Base-by-base conservation (phyloP, 2,888 invertebrate species). In the Halocaridina rubra region DNA sequence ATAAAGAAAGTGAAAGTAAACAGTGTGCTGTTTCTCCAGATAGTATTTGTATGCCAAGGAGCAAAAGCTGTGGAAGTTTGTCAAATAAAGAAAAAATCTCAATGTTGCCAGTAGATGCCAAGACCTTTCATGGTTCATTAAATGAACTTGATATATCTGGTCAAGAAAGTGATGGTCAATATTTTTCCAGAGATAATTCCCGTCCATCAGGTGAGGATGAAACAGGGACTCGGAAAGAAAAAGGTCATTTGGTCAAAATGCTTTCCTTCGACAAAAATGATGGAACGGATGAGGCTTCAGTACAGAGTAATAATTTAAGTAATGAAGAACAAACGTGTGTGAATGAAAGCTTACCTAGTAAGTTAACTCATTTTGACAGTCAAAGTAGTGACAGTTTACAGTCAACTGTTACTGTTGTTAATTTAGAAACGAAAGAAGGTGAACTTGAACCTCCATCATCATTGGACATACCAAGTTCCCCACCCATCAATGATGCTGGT, bases 191-290 rank as follows among this genome's bases (percentile, higher is more conserved):
- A 30, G 53, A 72, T 64, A 46, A n/a, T 30, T 46, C 82, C 8
- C 7, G 27, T 46, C 32, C 27, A 19, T 16, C n/a, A 16, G 74
- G 39, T 46, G 78, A 84, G 32, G 82, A 77, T 16, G 77, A 78
- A 16, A 10, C 61, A 24, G 75, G 30, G 13, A 80, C 39, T 30
- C 74, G 67, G 27, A 79, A 84, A 74, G 84, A 84, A 67, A 84
- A 84, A 53, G 84, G 84, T n/a, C 80, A 84, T 27, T 67, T 84
- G 10, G 79, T 84, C 32, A 84, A 84, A 22, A 84, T 84, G 84
- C 61, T 80, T 10, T 84, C 84, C 13, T 84, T 84, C 75, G 84
- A 84, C 72, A 84, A 84, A 53, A 84, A 84, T 80, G 84, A 84
- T 75, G 84, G 84, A 24, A 84, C 67, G 16, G 79, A 84, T 33